Evolutionary conservation across 2,888 invertebrate genomes (phyloP), one percentile per base, ranked within the genome.

Genomic region (Xestobium rufovillosum): DNA sequence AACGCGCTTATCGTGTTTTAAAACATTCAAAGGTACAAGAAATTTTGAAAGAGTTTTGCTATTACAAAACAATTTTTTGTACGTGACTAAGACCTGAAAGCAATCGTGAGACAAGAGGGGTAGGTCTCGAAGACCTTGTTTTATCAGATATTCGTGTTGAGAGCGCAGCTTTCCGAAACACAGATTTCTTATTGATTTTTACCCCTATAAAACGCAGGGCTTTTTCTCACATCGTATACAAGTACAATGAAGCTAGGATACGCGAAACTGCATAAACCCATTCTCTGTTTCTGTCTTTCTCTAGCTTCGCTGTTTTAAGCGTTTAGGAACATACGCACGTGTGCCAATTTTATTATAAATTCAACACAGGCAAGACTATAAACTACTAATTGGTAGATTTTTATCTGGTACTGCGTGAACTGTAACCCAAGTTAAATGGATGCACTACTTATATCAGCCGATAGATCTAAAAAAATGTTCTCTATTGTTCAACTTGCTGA

Each of bases 301-400:
- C 11, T 27, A 27, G 11, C 9, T n/a, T 27, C 11, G 6, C 9
- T 10, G 28, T n/a, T 27, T 6, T 4, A 27, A 27, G 6, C 9
- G 11, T 10, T 27, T 27, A 9, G 9, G 6, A 8, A 6, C 6
- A 9, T 10, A 27, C 6, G 6, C 6, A 9, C 9, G 28, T 10
- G 11, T n/a, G 28, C 11, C 12, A 14, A 14, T 35, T 10, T 14
- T 14, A n/a, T 31, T n/a, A 26, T 14, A 15, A 36, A n/a, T 9
- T 16, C 30, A 26, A 8, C 15, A 40, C 48, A 49, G 52, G 47
- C 46, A 47, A 53, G 56, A 51, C 56, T 50, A 57, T 59, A 61
- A 61, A 60, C 56, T 53, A 57, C 59, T 61, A 61, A 61, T 61
- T 61, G 61, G 61, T 56, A 57, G 61, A 60, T 61, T 59, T 59